Base-by-base conservation (phyloP, 2,888 invertebrate species). In the Entomobrya multifasciata region DNA sequence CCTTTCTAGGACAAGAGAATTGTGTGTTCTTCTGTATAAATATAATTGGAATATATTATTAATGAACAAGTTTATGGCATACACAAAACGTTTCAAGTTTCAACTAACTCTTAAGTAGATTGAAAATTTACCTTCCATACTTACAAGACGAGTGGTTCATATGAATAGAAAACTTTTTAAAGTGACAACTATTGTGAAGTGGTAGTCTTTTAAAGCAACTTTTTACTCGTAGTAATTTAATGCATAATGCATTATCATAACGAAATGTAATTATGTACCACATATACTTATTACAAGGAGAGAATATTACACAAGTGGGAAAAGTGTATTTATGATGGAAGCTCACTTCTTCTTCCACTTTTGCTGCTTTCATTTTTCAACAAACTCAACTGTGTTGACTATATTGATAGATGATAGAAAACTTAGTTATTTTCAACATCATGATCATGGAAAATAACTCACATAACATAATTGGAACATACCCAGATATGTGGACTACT, bases 401-500 rank as follows among this genome's bases (percentile, higher is more conserved):
- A 36, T 15, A 30, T 67, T 41, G 79, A 57, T 67, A 67, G 70
- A 80, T 67, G 49, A 72, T 47, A 72, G 72, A 47, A 82, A 82
- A 83, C 83, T 76, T 83, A 27, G 76, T 55, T 52, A 76, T 83
- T 76, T 76, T 76, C 83, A 83, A 76, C 82, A 60, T 76, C 52
- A 27, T 36, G 5, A 36, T 36, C 36, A 36, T 8, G 8, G 36
- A 36, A 36, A 36, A 4, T 36, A 6, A 36, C 36, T 6, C 8
- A 36, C 8, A 36, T 30, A 30, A 22, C 70, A 77, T 84, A 84
- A 84, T 84, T 84, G 84, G 84, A 84, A 77, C 84, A 22, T 78
- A 57, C 67, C 77, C 67, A 55, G 77, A 70, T 74, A 83, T 74
- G 36, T 36, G 5, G 36, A 36, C 36, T 36, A 36, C 36, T 36